phyloP scores from a whole-genome alignment of 1,140 invertebrate genomes.

The Drosophila sturtevanti region DNA sequence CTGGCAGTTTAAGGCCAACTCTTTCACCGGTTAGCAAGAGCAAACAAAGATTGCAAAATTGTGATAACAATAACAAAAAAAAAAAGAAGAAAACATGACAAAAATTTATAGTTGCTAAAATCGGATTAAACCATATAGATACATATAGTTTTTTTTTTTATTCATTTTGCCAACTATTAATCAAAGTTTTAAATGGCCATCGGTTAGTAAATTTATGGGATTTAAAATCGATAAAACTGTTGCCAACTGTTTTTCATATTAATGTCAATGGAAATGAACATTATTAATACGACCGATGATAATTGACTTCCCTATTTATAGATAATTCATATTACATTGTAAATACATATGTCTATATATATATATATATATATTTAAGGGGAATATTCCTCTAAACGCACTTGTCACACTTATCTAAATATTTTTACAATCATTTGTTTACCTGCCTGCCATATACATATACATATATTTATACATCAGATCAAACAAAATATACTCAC shows the following conservation, averaged over 20 bases:
- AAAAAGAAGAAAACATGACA: too few species aligned
- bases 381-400: conserved; percentile 34
- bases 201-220: background rate
- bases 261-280: background rate
- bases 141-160: background rate
- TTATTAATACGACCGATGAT: background rate
- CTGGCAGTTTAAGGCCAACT: conserved; percentile 17
- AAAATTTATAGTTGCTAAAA: conserved; percentile 1
- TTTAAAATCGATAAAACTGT: background rate
- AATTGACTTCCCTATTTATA: conserved; percentile 59
- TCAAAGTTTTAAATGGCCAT: conserved; percentile 1
- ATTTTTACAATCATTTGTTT: conserved; percentile 49
- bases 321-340: conserved; percentile 1
- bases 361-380: background rate
- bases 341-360: background rate
- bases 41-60: conserved; percentile 42
- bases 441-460: too few species aligned
- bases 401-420: conserved; percentile 62
- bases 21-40: background rate
- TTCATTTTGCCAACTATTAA: background rate
- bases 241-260: background rate
- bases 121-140: background rate
- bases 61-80: conserved; percentile 31
- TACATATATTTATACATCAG: background rate
- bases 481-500: background rate